Base-by-base conservation (phyloP, 2,797 vertebrate species). In the Miichthys miiuy region DNA sequence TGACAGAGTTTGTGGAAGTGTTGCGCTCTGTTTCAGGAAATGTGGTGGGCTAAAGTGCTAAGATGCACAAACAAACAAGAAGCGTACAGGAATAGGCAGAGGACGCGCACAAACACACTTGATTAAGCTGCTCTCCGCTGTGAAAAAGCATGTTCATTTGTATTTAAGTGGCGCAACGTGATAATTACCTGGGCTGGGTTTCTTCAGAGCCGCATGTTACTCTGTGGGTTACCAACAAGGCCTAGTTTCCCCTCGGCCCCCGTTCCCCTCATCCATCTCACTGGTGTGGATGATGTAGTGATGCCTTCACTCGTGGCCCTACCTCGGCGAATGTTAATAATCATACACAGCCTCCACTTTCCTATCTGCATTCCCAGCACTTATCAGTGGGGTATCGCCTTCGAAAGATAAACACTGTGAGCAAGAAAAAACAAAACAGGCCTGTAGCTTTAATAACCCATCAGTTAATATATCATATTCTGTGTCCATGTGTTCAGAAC, bases 321-420 rank as follows among this genome's bases (percentile, higher is more conserved):
- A 82, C 82, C 81, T 88, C 63, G 13, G 75, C n/a, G 79, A 87
- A 87, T 72, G 83, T 88, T 88, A 90, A 90, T 92, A 91, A 89
- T 92, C 80, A 76, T 77, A 76, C 65, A 48, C 67, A 79, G 77
- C 30, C 72, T 81, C 65, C 55, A 18, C 64, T 75, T 68, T 74
- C 54, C 67, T 57, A 79, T 81, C 78, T 80, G 77, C 81, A 83
- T 87, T 86, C 78, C 70, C 66, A 42, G 64, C 76, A 76, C 80
- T 86, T 89, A 88, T 85, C 81, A 64, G 64, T 1, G 62, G 50
- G 65, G 67, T 44, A 69, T 57, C 9, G 4, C n/a, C 61, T 75
- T 38, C 25, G 13, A 25, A 66, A 81, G 77, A 88, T 77, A 82
- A 86, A 81, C 30, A 13, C 48, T 1, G 7, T 1, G 9, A 44